phyloP scores from a whole-genome alignment of 2,113 vertebrate genomes.

The Platysternon megacephalum region DNA sequence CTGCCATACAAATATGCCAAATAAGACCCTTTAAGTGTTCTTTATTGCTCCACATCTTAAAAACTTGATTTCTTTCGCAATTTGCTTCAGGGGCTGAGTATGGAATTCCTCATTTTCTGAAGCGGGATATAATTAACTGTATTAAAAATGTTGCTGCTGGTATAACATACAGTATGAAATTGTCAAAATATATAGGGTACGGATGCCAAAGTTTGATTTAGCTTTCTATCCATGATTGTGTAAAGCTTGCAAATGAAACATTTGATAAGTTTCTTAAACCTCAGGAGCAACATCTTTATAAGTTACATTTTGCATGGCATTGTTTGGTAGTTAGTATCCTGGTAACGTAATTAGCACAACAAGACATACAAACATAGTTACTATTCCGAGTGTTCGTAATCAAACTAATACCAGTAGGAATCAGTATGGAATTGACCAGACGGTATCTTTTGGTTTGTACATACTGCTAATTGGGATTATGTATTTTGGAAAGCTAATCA shows the following conservation, averaged over 20 bases:
- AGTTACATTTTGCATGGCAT: conserved; percentile 1
- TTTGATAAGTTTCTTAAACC: neutral
- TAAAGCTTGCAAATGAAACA: neutral
- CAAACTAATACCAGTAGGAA: conserved; percentile 52
- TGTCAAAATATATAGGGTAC: neutral
- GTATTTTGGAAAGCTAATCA: neutral
- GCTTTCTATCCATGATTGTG: neutral
- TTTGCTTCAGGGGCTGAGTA: neutral
- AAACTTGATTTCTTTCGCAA: conserved; percentile 9
- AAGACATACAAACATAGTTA: conserved; percentile 55
- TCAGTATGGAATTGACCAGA: conserved; percentile 22
- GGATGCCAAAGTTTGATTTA: neutral
- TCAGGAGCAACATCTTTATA: neutral
- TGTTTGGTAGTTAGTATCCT: conserved; percentile 77
- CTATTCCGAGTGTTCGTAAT: conserved; percentile 46
- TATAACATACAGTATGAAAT: neutral
- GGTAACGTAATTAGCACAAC: conserved; percentile 75
- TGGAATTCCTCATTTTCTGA: conserved; percentile 20
- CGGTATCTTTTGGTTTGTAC: neutral
- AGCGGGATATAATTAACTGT: neutral
- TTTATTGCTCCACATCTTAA: neutral
- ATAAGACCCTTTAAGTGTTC: neutral
- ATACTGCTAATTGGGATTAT: neutral
- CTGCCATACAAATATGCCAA: neutral
- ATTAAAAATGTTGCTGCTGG: neutral